Conservation (phyloP, 2,888 invertebrate species). For the Chrysolina haemoptera region DNA sequence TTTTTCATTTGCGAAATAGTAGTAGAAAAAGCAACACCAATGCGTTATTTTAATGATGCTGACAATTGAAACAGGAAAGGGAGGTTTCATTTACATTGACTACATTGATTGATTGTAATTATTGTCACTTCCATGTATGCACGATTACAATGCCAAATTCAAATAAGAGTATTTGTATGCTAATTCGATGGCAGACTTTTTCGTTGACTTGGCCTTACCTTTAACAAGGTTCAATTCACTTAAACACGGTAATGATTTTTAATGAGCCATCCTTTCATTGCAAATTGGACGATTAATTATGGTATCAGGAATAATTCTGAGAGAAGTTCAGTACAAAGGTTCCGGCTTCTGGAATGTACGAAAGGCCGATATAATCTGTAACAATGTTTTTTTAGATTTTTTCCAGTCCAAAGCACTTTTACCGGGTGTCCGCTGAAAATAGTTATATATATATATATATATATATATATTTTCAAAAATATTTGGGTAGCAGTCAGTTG, state of each 20-base stretch:
- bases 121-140: slow-evolving; percentile 1
- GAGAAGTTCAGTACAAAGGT: neutral
- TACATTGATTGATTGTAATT: neutral
- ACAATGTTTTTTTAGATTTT: no score
- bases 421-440: no score
- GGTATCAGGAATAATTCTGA: neutral
- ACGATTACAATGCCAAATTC: neutral
- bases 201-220: slow-evolving; percentile 4
- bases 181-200: neutral
- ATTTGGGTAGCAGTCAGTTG: no score
- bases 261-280: slow-evolving; percentile 9
- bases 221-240: slow-evolving; percentile 26
- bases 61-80: neutral
- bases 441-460: no score
- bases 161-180: slow-evolving; percentile 15
- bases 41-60: neutral
- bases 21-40: no score
- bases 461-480: no score
- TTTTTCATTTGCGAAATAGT: no score
- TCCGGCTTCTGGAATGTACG: neutral
- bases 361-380: no score
- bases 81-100: neutral
- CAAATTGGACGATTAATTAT: slow-evolving; percentile 12
- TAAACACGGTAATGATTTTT: neutral
- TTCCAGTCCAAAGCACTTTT: no score